Base-by-base conservation (phyloP, 2,113 vertebrate genomes). In the Daphoenositta chrysoptera region DNA sequence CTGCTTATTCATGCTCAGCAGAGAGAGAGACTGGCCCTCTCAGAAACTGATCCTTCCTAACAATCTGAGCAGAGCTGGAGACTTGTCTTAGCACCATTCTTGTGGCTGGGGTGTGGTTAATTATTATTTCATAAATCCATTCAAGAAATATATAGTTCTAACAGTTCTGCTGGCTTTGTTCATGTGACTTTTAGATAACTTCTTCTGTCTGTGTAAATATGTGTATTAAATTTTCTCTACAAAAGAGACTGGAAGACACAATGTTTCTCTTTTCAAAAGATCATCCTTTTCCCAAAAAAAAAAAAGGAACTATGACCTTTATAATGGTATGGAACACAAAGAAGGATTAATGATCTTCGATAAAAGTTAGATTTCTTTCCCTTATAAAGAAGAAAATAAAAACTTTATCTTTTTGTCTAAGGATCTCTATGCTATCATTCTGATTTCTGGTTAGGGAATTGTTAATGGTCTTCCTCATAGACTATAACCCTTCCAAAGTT, bases 31-130 rank as follows among this genome's bases (percentile, higher is more conserved):
- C 23, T 64, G 57, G 30, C 10, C 31, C 21, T 48, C 9, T 14
- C 39, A 69, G 53, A 48, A 86, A 10, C 10, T 86, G 54, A 30
- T 80, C 15, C 19, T 79, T 79, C 37, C 26, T n/a, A 28, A 11
- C 2, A 21, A 13, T 31, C n/a, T 40, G 4, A 76, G 37, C 24
- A 63, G 30, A 42, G 27, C 31, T 82, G 47, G 33, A 42, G 26
- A 13, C 26, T 17, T 71, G 27, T 47, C 54, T 91, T 72, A 64
- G 26, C 45, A 76, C 11, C 9, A 2, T 12, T 28, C 7, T 50
- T 24, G 8, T 35, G 30, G 9, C 21, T 75, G 0, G 2, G 0
- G 5, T 35, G 8, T 8, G 10, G 6, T 39, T 58, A 82, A 75
- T 72, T 53, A 31, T 56, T 35, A 28, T 69, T 76, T 60, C 26